Conservation (phyloP, 2,888 invertebrate genomes). For the Lordiphosa fenestrarum region DNA sequence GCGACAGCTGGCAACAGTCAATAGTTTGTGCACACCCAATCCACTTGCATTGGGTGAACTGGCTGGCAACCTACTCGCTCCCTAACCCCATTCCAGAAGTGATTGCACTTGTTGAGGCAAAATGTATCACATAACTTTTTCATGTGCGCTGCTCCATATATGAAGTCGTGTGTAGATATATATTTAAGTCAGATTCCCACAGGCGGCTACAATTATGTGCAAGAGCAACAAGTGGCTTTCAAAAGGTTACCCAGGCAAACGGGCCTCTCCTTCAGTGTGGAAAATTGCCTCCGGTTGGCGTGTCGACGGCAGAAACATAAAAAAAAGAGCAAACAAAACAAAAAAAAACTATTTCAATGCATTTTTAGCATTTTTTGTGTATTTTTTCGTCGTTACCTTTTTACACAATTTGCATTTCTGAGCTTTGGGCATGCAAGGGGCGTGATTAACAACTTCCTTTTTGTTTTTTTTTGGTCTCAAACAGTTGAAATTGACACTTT, state of each 20-base stretch:
- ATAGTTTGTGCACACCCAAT: background rate
- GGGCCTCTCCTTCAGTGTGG: conserved; percentile 32
- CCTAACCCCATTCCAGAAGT: too few relatives aligned
- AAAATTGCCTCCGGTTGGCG: conserved; percentile 71
- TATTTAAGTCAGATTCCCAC: conserved; percentile 32
- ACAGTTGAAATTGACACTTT: conserved; percentile 55
- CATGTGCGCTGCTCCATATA: too few relatives aligned
- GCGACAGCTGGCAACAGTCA: conserved; percentile 6
- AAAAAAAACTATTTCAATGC: conserved; percentile 43
- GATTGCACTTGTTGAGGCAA: too few relatives aligned
- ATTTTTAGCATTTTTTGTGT: conserved; percentile 44
- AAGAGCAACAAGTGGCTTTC: conserved; percentile 54
- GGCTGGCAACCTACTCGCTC: too few relatives aligned
- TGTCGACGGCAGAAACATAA: conserved; percentile 21
- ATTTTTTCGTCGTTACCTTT: conserved; percentile 17
- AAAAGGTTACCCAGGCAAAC: conserved; percentile 21
- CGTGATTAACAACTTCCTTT: conserved; percentile 67
- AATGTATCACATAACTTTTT: too few relatives aligned
- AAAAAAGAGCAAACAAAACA: background rate
- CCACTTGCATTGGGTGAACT: too few relatives aligned
- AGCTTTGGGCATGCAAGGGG: conserved; percentile 53
- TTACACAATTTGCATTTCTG: background rate
- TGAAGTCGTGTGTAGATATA: too few relatives aligned
- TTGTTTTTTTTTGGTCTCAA: conserved; percentile 19
- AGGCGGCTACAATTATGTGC: conserved; percentile 27